Evolutionary conservation across 1,140 invertebrate genomes (phyloP).

Genomic region (Gerris buenoi): DNA sequence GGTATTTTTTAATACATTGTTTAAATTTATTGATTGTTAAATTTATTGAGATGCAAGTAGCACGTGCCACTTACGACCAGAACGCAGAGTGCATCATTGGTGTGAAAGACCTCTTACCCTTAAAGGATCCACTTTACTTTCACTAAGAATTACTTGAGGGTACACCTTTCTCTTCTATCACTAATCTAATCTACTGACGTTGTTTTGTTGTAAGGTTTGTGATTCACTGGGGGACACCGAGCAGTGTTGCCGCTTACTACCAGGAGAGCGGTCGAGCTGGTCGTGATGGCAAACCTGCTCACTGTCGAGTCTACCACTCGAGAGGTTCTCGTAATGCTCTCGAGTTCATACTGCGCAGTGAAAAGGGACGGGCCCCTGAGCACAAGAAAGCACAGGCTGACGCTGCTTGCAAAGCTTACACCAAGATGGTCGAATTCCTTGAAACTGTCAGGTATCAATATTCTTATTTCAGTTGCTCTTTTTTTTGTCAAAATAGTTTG

Average conservation of each 20-base stretch:
- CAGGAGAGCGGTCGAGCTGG: conserved; percentile 49
- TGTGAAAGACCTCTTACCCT: too few species aligned
- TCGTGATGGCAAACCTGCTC: conserved; percentile 41
- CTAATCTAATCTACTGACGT: too few species aligned
- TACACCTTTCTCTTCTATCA: too few species aligned
- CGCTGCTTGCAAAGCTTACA: conserved; percentile 50
- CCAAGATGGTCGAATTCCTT: conserved; percentile 61
- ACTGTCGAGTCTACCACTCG: conserved; percentile 56
- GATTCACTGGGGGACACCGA: conserved; percentile 82
- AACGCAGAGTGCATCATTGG: too few species aligned
- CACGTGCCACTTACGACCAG: too few species aligned
- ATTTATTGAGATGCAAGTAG: too few species aligned
- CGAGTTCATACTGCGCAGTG: conserved; percentile 59
- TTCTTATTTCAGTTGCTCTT: conserved; percentile 7
- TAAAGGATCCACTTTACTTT: too few species aligned
- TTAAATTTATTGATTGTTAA: too few species aligned
- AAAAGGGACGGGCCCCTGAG: conserved; percentile 40
- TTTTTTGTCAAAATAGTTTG: conserved; percentile 7
- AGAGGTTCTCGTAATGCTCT: conserved; percentile 58
- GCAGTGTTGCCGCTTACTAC: conserved; percentile 49
- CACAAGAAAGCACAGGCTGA: conserved; percentile 38
- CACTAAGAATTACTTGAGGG: too few species aligned
- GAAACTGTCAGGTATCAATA: conserved; percentile 43
- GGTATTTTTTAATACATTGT: too few species aligned
- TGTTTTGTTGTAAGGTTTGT: conserved; percentile 76